phyloP scores from a whole-genome alignment of 2,113 vertebrate genomes.

The Beaufortia kweichowensis region DNA sequence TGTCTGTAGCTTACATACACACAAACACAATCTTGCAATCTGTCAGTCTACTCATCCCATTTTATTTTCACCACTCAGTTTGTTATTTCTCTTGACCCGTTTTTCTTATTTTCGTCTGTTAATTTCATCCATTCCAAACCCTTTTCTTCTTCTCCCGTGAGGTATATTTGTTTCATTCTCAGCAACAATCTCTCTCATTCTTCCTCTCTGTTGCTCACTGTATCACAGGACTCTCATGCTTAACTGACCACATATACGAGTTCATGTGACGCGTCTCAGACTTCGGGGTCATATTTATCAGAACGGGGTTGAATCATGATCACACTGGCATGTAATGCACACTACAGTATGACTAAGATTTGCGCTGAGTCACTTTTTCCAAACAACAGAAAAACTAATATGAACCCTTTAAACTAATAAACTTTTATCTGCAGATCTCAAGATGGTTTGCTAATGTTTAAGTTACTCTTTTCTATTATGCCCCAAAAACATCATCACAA shows the following conservation, averaged over 20 bases:
- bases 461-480: no score
- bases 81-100: conserved; percentile 33
- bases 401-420: no score
- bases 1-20: conserved; percentile 41
- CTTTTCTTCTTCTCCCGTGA: not conserved
- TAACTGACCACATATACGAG: conserved; percentile 12
- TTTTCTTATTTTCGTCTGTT: not conserved
- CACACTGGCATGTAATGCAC: not conserved
- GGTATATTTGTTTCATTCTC: conserved; percentile 9
- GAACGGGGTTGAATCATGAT: not conserved
- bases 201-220: not conserved
- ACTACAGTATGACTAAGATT: conserved; percentile 5
- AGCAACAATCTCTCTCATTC: conserved; percentile 18
- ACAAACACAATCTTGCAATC: not conserved
- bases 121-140: not conserved
- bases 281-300: conserved; percentile 24
- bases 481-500: no score
- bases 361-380: not conserved
- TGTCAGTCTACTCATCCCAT: conserved; percentile 11
- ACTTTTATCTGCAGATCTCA: no score
- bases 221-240: conserved; percentile 24
- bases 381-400: no score
- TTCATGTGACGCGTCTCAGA: conserved; percentile 7
- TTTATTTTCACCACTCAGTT: conserved; percentile 15
- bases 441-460: no score